Evolutionary conservation across 2,797 vertebrate species (phyloP).

Genomic region (Dallia pectoralis): DNA sequence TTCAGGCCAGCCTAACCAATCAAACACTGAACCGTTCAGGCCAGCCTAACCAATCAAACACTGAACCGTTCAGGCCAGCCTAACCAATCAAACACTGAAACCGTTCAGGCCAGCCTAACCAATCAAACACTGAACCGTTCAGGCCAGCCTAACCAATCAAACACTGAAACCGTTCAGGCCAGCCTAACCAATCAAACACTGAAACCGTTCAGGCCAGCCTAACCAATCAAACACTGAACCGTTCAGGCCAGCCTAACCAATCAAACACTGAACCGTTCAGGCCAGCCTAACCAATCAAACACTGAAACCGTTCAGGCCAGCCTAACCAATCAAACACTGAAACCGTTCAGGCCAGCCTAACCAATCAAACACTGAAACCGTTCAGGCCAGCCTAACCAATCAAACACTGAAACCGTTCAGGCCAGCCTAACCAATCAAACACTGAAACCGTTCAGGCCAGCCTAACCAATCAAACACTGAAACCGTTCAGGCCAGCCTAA

Average conservation of each 20-base stretch:
- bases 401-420: neutral
- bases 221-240: too few relatives aligned
- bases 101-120: neutral
- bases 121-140: conserved; percentile 8
- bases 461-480: conserved; percentile 8
- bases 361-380: conserved; percentile 2
- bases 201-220: neutral
- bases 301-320: conserved; percentile 1
- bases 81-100: conserved; percentile 5
- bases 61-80: conserved; percentile 5
- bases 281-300: neutral
- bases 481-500: neutral
- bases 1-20: too few relatives aligned
- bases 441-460: conserved; percentile 1
- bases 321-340: conserved; percentile 8
- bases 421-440: neutral
- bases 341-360: neutral
- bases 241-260: too few relatives aligned
- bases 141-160: conserved; percentile 1
- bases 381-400: conserved; percentile 3
- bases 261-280: too few relatives aligned
- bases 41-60: neutral
- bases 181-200: conserved; percentile 1
- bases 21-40: too few relatives aligned
- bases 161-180: too few relatives aligned